phyloP scores from a whole-genome alignment of 1,140 invertebrate genomes.

The Orius insidiosus region DNA sequence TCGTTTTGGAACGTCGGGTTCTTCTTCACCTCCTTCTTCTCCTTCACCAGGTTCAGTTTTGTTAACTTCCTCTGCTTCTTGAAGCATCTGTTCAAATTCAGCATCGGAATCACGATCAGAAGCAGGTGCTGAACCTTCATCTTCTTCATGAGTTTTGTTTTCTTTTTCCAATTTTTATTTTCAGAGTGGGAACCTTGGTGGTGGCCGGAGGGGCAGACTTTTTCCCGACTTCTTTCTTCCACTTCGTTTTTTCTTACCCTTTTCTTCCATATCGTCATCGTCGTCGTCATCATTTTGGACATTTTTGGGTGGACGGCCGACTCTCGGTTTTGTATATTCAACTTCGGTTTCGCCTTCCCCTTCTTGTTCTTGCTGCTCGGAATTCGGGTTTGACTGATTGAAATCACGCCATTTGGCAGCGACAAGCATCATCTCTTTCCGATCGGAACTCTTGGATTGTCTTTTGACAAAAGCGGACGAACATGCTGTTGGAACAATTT shows the following conservation, averaged over 20 bases:
- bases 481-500: slow-evolving; percentile 92
- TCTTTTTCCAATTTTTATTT: slow-evolving; percentile 85
- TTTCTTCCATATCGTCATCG: slow-evolving; percentile 41
- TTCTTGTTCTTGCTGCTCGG: slow-evolving; percentile 24
- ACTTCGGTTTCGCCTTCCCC: slow-evolving; percentile 31
- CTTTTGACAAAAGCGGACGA: slow-evolving; percentile 75
- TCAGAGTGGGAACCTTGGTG: slow-evolving; percentile 80
- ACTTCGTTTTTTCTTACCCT: slow-evolving; percentile 23
- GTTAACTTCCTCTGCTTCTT: slow-evolving; percentile 65
- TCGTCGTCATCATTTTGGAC: slow-evolving; percentile 40
- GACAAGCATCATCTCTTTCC: slow-evolving; percentile 86
- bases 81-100: slow-evolving; percentile 87
- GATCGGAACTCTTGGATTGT: slow-evolving; percentile 87
- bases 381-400: slow-evolving; percentile 62
- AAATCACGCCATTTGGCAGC: slow-evolving; percentile 95
- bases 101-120: slow-evolving; percentile 77
- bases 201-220: slow-evolving; percentile 21
- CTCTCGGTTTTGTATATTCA: slow-evolving; percentile 1
- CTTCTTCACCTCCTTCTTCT: slow-evolving; percentile 28
- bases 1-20: slow-evolving; percentile 40
- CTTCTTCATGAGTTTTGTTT: slow-evolving; percentile 79
- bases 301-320: too few relatives aligned
- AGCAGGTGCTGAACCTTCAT: slow-evolving; percentile 42
- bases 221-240: slow-evolving; percentile 14
- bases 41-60: slow-evolving; percentile 28